Evolutionary conservation across 2,888 invertebrate species (phyloP).

Genomic region (Spialia ferax): DNA sequence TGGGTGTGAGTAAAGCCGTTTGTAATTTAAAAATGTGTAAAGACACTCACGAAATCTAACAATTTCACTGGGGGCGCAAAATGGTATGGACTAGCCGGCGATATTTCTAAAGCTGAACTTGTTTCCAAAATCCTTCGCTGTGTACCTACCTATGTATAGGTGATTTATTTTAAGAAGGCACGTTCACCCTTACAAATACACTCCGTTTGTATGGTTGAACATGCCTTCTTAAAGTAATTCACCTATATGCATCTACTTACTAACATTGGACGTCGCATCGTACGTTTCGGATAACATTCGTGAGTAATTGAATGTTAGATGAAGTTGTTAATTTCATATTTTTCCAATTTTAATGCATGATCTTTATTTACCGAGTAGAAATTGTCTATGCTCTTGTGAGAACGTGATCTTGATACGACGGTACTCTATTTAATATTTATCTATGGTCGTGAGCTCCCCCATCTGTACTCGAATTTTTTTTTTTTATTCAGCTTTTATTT

Average conservation of each 20-base stretch:
- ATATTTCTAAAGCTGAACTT: too few relatives aligned
- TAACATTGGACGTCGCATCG: slow-evolving; percentile 15
- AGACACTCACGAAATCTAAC: too few relatives aligned
- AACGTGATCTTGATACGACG: slow-evolving; percentile 9
- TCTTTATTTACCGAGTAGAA: neutral
- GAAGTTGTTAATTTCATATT: neutral
- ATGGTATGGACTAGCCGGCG: too few relatives aligned
- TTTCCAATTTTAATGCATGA: neutral
- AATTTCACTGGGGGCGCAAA: too few relatives aligned
- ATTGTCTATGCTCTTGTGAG: neutral
- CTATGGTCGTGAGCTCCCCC: slow-evolving; percentile 14
- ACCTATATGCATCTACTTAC: neutral
- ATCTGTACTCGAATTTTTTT: slow-evolving; percentile 16
- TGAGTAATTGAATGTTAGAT: slow-evolving; percentile 18
- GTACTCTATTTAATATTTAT: neutral
- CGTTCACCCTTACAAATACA: too few relatives aligned
- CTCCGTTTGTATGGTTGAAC: too few relatives aligned
- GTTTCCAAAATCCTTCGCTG: too few relatives aligned
- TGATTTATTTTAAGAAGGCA: too few relatives aligned
- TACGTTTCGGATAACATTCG: slow-evolving; percentile 8
- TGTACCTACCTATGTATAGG: too few relatives aligned
- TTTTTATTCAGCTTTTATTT: neutral
- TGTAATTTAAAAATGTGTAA: too few relatives aligned
- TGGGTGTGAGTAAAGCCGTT: too few relatives aligned
- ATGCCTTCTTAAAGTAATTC: neutral